Conservation (phyloP, 2,113 vertebrate species). For the Apus apus region DNA sequence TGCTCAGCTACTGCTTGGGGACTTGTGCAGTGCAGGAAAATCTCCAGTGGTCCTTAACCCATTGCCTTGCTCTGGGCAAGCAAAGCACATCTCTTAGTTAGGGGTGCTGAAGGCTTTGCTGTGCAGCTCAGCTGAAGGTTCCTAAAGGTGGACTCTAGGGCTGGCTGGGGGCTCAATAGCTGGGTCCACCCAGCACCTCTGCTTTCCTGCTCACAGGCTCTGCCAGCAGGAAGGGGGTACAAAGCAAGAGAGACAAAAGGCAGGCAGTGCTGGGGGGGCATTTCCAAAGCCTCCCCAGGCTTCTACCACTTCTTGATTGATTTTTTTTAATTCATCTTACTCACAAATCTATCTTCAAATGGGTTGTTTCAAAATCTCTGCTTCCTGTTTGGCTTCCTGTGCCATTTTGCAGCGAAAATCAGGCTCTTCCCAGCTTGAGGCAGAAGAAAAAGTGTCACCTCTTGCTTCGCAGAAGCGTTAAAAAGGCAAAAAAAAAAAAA, state of each 20-base stretch:
- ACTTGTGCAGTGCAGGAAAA: neutral
- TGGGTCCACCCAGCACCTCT: rapidly evolving
- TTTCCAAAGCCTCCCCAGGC: neutral
- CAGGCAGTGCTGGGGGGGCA: rapidly evolving
- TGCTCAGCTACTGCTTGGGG: neutral
- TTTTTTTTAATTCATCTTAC: neutral
- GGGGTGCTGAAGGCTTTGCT: neutral
- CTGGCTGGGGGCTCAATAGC: neutral
- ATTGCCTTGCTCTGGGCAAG: rapidly evolving
- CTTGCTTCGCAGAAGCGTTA: neutral
- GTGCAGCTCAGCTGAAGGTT: neutral
- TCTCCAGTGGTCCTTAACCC: neutral
- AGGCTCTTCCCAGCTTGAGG: neutral
- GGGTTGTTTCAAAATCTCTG: neutral
- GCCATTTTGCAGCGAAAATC: neutral
- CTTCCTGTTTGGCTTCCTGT: neutral
- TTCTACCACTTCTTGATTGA: neutral
- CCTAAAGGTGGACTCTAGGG: neutral
- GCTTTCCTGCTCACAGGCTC: neutral
- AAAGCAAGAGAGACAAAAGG: neutral
- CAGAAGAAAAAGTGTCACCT: neutral
- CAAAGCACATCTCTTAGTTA: neutral
- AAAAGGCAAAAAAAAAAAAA: neutral
- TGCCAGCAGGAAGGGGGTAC: neutral
- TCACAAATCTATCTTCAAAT: neutral